Percentiles rank a stretch among this genome's conserved stretches.
phyloP scores from a whole-genome alignment of 2,888 invertebrate species.

The Athalia circularis region DNA sequence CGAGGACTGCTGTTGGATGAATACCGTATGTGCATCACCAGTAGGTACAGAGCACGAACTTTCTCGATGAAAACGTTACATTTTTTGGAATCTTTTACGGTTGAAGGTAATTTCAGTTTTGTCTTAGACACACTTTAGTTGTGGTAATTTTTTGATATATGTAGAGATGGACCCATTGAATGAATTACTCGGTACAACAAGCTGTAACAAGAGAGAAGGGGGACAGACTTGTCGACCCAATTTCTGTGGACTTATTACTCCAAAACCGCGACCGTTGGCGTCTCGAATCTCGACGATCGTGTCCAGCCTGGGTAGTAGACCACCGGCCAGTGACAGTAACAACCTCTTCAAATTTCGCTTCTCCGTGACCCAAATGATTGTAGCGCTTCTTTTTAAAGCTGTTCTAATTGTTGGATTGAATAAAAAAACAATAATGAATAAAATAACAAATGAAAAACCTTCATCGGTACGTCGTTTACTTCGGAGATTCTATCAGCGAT shows the following conservation, averaged over 20 bases:
- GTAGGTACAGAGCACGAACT: not conserved
- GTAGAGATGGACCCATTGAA: not conserved
- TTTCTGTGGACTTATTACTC: slow-evolving; percentile 20
- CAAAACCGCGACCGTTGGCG: slow-evolving; percentile 20
- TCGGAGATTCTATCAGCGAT: no score
- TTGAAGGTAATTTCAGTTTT: not conserved
- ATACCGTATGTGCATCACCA: slow-evolving; percentile 12
- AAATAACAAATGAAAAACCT: not conserved
- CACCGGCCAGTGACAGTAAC: slow-evolving; percentile 20
- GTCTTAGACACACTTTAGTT: not conserved
- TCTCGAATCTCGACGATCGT: slow-evolving; percentile 26
- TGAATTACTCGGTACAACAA: not conserved
- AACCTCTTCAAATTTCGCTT: slow-evolving; percentile 17
- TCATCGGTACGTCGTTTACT: no score
- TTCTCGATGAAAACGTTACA: slow-evolving; percentile 7
- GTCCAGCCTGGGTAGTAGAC: slow-evolving; percentile 5
- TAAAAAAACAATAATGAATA: not conserved
- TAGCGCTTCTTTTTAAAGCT: not conserved
- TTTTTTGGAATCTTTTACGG: not conserved
- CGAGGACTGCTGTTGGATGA: not conserved
- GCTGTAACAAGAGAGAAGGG: not conserved
- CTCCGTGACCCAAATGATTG: slow-evolving; percentile 22
- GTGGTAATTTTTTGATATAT: not conserved
- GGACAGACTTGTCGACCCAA: slow-evolving; percentile 30
- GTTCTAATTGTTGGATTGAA: not conserved